These are phyloP conservation scores for Ophion slaviceki DNA, from an alignment of 2,888 invertebrate species.

Conservation along the genomic window DNA sequence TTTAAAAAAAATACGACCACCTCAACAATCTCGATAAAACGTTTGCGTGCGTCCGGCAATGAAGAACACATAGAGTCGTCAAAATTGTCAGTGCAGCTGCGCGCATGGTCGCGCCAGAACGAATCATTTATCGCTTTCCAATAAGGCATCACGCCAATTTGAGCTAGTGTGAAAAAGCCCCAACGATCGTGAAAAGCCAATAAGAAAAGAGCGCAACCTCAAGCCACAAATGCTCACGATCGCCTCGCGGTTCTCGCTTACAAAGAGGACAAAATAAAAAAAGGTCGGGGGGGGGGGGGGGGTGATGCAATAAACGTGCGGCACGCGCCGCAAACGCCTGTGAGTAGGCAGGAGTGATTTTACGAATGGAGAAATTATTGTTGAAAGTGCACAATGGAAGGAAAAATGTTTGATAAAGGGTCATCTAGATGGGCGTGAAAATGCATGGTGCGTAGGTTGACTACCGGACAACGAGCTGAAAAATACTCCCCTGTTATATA, in stretches of 20 bases:
- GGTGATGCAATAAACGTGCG: too few relatives aligned
- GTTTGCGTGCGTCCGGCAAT: neutral
- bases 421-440: conserved; percentile 61
- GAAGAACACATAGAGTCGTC: neutral
- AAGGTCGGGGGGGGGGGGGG: neutral
- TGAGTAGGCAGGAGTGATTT: conserved; percentile 35
- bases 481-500: neutral
- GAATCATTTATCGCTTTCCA: neutral
- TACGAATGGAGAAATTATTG: conserved; percentile 31
- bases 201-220: neutral
- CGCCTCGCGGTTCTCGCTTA: neutral
- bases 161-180: neutral
- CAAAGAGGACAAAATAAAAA: conserved; percentile 8
- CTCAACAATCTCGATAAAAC: neutral
- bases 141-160: neutral
- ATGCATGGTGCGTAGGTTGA: neutral
- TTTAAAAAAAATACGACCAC: neutral
- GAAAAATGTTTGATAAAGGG: conserved; percentile 32
- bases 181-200: neutral
- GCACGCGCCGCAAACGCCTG: conserved; percentile 37
- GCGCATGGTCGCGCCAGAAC: neutral
- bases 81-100: neutral
- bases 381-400: conserved; percentile 23
- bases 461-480: conserved; percentile 44
- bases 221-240: neutral